These are phyloP conservation scores for Halcyon badia DNA, from an alignment of 2,797 vertebrate species.

Conservation along the genomic window DNA sequence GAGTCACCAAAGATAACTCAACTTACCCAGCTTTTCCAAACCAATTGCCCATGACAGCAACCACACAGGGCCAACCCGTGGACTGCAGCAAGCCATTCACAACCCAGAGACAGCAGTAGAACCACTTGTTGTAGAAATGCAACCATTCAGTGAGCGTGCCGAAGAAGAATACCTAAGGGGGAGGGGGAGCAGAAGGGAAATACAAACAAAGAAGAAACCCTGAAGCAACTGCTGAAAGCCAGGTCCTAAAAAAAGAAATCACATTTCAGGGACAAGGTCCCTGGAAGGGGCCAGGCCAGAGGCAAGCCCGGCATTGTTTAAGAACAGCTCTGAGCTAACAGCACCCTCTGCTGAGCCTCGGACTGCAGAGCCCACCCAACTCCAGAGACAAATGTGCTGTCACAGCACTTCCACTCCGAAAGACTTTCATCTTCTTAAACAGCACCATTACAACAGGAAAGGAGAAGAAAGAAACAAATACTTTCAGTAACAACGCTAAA, in stretches of 20 bases:
- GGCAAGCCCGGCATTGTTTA: neutral
- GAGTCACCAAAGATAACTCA: neutral
- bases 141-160: conserved; percentile 95
- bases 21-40: conserved; percentile 95
- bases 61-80: conserved; percentile 96
- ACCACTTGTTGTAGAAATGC: conserved; percentile 91
- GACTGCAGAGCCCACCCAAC: neutral
- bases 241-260: neutral
- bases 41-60: conserved; percentile 98
- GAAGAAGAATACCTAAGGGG: conserved; percentile 89
- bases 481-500: neutral
- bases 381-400: neutral
- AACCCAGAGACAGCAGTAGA: conserved; percentile 93
- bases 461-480: neutral
- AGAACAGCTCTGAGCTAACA: neutral
- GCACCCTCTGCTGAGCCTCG: conserved; percentile 65
- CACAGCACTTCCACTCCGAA: neutral
- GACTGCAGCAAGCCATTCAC: conserved; percentile 96
- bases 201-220: neutral
- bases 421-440: neutral
- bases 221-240: neutral
- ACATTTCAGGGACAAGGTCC: neutral
- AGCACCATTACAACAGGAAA: neutral
- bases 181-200: neutral
- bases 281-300: neutral